A percentile compares a stretch with the other conserved stretches of the same genome.
Conservation (phyloP, 2,113 vertebrate species). For the Tauraco erythrolophus region DNA sequence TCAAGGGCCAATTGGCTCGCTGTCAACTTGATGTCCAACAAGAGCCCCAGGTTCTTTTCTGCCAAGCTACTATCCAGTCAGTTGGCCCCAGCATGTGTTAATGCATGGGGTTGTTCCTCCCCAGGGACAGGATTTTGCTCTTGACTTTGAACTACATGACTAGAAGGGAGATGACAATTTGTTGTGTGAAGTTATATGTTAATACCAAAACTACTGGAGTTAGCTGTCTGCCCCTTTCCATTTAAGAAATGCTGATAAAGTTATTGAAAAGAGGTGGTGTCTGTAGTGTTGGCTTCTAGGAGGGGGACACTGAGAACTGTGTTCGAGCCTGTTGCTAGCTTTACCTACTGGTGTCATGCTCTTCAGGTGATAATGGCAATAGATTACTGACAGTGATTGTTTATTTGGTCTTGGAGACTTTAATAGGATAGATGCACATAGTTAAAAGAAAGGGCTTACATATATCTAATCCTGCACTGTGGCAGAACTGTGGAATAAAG, state of each 20-base stretch:
- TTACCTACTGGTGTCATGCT: not conserved
- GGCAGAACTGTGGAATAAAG: not conserved
- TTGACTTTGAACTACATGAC: not conserved
- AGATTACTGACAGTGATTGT: not conserved
- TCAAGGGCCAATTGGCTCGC: not conserved
- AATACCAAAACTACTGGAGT: not conserved
- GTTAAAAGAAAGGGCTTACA: not conserved
- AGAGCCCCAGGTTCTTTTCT: not conserved
- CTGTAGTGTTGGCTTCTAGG: not conserved
- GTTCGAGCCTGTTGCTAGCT: not conserved
- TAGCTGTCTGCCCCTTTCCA: not conserved
- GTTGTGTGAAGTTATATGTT: not conserved
- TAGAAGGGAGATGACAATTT: not conserved
- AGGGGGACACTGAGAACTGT: not conserved
- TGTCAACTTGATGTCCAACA: not conserved
- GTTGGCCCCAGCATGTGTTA: not conserved
- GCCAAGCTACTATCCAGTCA: not conserved
- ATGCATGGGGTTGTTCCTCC: not conserved
- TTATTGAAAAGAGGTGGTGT: not conserved
- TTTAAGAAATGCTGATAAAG: not conserved
- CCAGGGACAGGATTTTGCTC: not conserved
- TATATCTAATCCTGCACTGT: not conserved
- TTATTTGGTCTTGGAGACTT: not conserved
- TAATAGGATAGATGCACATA: not conserved
- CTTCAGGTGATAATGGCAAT: not conserved